These are phyloP conservation scores for Rhopilema esculentum DNA, from an alignment of 30 jellyfish, hydroid and myxozoan species.

Conservation along the genomic window DNA sequence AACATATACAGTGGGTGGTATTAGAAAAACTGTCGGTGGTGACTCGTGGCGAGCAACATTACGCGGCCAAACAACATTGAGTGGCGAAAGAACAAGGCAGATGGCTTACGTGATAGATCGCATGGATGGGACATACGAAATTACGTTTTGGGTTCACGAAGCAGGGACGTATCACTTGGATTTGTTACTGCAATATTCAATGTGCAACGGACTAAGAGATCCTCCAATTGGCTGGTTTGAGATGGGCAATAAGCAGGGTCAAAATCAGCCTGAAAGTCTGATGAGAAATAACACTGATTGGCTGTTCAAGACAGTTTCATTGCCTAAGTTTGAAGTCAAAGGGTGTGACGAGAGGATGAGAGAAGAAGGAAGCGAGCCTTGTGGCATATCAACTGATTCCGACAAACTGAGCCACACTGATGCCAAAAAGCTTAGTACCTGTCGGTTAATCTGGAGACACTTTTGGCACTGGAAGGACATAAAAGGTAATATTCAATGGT, in stretches of 20 bases:
- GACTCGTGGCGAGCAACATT: constrained; percentile 70
- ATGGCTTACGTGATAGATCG: constrained; percentile 31
- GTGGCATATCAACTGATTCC: background rate
- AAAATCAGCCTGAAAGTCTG: constrained; percentile 26
- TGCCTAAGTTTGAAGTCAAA: background rate
- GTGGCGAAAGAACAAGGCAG: background rate
- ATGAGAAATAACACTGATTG: constrained; percentile 10
- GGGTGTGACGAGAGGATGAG: background rate
- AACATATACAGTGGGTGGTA: constrained; percentile 46
- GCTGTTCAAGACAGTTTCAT: background rate
- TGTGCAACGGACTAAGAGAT: constrained; percentile 71
- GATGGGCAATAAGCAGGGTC: constrained; percentile 60
- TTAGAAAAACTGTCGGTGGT: constrained; percentile 47
- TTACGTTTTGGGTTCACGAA: constrained; percentile 3
- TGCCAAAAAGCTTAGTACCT: background rate
- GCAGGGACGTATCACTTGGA: constrained; percentile 42
- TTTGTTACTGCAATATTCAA: constrained; percentile 18
- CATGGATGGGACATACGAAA: constrained; percentile 68
- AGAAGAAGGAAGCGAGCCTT: background rate
- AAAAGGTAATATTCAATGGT: background rate
- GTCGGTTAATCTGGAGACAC: background rate
- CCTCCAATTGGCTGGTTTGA: constrained; percentile 79
- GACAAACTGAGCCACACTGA: background rate
- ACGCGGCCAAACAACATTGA: background rate
- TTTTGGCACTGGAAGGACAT: background rate